Percentiles rank a stretch among this genome's conserved stretches.
Evolutionary conservation across 2,797 vertebrate genomes (phyloP).

Genomic region (Fistularia commersonii): DNA sequence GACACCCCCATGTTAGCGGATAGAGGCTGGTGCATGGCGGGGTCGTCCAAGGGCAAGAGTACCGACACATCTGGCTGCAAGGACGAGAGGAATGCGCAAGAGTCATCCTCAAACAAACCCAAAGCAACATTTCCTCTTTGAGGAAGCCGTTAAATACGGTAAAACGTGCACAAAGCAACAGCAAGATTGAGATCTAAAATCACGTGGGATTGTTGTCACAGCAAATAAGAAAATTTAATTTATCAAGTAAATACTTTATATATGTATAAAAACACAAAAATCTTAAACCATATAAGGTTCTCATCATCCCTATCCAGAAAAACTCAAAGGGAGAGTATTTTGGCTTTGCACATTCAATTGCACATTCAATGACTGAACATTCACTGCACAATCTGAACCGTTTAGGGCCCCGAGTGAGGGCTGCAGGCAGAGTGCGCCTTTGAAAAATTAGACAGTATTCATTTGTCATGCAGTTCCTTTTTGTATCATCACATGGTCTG

Average conservation of each 20-base stretch:
- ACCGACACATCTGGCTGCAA: slow-evolving; percentile 82
- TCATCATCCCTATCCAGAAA: slow-evolving; percentile 21
- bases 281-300: neutral
- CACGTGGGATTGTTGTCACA: neutral
- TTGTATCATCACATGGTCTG: slow-evolving; percentile 38
- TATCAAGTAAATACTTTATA: no score
- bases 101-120: slow-evolving; percentile 66
- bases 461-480: slow-evolving; percentile 43
- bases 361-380: slow-evolving; percentile 26
- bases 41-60: slow-evolving; percentile 82
- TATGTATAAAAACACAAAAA: no score
- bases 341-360: slow-evolving; percentile 17
- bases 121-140: slow-evolving; percentile 19
- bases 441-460: slow-evolving; percentile 36
- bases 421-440: slow-evolving; percentile 31
- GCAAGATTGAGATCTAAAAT: slow-evolving; percentile 11
- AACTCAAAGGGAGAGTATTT: slow-evolving; percentile 24
- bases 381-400: slow-evolving; percentile 17
- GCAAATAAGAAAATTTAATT: no score
- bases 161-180: slow-evolving; percentile 17
- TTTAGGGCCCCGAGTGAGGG: slow-evolving; percentile 25
- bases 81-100: slow-evolving; percentile 69
- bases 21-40: slow-evolving; percentile 81
- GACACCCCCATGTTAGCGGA: slow-evolving; percentile 83
- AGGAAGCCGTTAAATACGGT: slow-evolving; percentile 24